Conservation (phyloP, 1,140 invertebrate genomes). For the Drosophila eugracilis region DNA sequence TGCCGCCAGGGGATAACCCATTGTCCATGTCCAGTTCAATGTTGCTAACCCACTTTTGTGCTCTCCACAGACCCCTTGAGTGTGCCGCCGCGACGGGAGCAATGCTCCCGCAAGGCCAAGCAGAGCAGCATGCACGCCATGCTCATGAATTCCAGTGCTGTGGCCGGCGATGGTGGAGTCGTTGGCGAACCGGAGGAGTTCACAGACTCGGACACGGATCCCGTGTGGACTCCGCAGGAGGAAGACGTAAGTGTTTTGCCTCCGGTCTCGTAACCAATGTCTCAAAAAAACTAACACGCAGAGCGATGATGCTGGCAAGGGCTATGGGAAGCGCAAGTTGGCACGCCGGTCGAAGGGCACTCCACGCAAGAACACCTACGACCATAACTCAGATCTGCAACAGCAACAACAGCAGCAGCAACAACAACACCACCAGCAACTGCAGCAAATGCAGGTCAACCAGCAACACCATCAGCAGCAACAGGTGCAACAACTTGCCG, state of each 20-base stretch:
- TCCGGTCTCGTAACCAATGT: slow-evolving; percentile 10
- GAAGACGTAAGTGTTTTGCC: slow-evolving; percentile 84
- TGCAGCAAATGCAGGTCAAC: slow-evolving; percentile 42
- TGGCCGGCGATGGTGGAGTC: slow-evolving; percentile 57
- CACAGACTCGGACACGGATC: slow-evolving; percentile 89
- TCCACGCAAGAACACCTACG: slow-evolving; percentile 76
- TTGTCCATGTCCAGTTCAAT: slow-evolving; percentile 42
- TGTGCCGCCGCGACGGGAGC: slow-evolving; percentile 87
- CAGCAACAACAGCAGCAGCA: slow-evolving; percentile 37
- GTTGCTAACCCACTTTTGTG: slow-evolving; percentile 74
- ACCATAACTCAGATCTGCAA: slow-evolving; percentile 45
- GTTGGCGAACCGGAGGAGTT: slow-evolving; percentile 86
- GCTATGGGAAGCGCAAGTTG: slow-evolving; percentile 72
- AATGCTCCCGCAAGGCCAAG: slow-evolving; percentile 88
- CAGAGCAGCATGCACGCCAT: slow-evolving; percentile 84
- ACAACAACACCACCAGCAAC: slow-evolving; percentile 43
- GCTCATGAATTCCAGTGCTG: slow-evolving; percentile 64
- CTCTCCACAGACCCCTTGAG: slow-evolving; percentile 85
- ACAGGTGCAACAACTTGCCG: slow-evolving; percentile 56
- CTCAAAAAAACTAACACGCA: slow-evolving; percentile 31
- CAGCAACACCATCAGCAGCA: slow-evolving; percentile 50
- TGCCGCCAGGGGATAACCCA: slow-evolving; percentile 4
- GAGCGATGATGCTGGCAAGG: slow-evolving; percentile 79
- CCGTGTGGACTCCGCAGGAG: slow-evolving; percentile 89
- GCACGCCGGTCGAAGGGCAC: slow-evolving; percentile 74